Conservation (phyloP, 2,113 vertebrate genomes). For the Rhinogobius similis region DNA sequence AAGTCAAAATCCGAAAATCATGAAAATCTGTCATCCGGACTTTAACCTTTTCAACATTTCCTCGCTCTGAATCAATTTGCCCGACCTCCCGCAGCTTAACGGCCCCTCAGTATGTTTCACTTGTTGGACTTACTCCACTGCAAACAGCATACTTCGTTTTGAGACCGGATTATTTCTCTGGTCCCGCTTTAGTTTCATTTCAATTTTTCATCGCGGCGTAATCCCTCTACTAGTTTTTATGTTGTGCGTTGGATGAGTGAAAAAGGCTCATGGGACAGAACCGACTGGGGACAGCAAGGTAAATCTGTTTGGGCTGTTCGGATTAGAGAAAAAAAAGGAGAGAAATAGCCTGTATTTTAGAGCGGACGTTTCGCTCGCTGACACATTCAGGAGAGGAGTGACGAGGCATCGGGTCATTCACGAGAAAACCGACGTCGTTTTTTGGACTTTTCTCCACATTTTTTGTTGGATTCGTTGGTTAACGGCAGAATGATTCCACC, state of each 20-base stretch:
- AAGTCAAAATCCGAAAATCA: not conserved
- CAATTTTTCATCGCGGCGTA: conserved; percentile 37
- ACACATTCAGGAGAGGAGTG: conserved; percentile 32
- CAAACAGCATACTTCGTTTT: conserved; percentile 39
- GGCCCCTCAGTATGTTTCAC: not conserved
- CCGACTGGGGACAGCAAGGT: conserved; percentile 35
- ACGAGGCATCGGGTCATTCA: not conserved
- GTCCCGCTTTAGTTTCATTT: conserved; percentile 38
- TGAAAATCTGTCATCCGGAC: too few relatives aligned
- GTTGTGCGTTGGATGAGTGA: conserved; percentile 31
- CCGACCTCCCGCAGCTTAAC: not conserved
- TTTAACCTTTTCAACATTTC: not conserved
- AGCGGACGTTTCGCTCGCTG: conserved; percentile 45
- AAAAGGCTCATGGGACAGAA: conserved; percentile 18
- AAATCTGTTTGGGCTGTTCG: conserved; percentile 59
- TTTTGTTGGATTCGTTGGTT: not conserved
- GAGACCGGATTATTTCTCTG: conserved; percentile 62
- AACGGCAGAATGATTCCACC: conserved; percentile 83
- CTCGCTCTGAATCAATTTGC: not conserved
- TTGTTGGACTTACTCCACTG: not conserved
- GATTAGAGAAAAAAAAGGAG: conserved; percentile 56
- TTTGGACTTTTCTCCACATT: not conserved
- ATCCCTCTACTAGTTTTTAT: conserved; percentile 49
- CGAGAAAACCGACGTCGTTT: too few relatives aligned
- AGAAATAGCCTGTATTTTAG: conserved; percentile 28